Conservation (phyloP, 2,797 vertebrate genomes). For the Gymnothorax reevesii region DNA sequence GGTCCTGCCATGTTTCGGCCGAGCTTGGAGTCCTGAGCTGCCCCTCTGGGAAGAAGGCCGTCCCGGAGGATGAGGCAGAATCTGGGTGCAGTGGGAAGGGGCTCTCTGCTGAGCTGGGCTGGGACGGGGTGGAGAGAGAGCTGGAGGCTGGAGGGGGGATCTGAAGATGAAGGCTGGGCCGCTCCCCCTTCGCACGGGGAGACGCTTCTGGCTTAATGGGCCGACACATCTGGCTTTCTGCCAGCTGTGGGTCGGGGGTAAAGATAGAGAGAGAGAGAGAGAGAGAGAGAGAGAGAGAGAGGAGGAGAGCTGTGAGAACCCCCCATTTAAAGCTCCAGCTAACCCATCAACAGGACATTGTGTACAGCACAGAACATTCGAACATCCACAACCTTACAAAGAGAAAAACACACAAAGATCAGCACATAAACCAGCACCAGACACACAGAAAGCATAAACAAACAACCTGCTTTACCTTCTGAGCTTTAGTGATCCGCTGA, state of each 20-base stretch:
- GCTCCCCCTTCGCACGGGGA: conserved; percentile 79
- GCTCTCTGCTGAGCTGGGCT: conserved; percentile 82
- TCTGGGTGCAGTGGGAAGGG: conserved; percentile 73
- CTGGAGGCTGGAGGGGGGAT: conserved; percentile 87
- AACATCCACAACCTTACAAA: neutral
- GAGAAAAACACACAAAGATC: neutral
- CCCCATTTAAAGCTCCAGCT: neutral
- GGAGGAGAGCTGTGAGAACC: neutral
- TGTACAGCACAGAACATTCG: neutral
- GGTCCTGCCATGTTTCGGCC: conserved; percentile 84
- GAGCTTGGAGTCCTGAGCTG: conserved; percentile 83
- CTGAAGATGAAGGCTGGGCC: conserved; percentile 91
- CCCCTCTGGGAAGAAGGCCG: conserved; percentile 81
- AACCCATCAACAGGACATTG: no score
- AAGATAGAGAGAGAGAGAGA: no score
- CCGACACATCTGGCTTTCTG: conserved; percentile 95
- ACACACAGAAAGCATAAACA: neutral
- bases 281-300: no score
- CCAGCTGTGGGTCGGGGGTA: conserved; percentile 76
- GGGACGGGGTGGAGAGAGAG: conserved; percentile 77
- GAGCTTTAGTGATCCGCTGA: conserved; percentile 98
- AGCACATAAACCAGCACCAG: neutral
- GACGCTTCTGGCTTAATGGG: conserved; percentile 86
- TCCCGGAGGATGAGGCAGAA: conserved; percentile 75
- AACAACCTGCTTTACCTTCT: conserved; percentile 78